Evolutionary conservation across 2,888 invertebrate species (phyloP), one percentile per base, ranked within the genome.

Genomic region (Catocala fraxini): DNA sequence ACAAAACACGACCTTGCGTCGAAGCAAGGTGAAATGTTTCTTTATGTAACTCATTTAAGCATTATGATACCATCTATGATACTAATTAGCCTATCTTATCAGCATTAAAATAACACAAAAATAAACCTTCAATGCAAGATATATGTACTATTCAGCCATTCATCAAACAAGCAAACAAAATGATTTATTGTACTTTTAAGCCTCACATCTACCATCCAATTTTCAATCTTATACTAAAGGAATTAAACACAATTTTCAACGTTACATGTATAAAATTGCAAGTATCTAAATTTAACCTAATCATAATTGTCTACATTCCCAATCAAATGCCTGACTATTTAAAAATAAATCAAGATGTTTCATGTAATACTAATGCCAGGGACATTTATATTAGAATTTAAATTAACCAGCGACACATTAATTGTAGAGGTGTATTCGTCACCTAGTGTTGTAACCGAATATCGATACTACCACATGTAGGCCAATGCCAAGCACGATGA

Each of bases 381-480:
- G 84, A 46, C 63, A 63, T 61, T 72, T 64, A 73, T 68, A 51
- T 55, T 75, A 80, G 76, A 77, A 80, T 79, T 74, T 68, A 77
- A 80, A 71, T 71, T 66, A 70, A 72, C 71, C 78, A 84, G 80
- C 75, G 83, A 77, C 73, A 77, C 59, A 54, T 64, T 76, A 76
- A 76, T 84, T 79, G 77, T 77, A 82, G 70, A 76, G 71, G 65
- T 61, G 70, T 75, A 68, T 74, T 83, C 87, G 87, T 88, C 88
- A 85, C 83, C 77, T 71, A 78, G 54, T 87, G 89, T 85, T 84
- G 91, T 85, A 91, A 91, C 87, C 84, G 75, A 89, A 88, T 89
- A 91, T 91, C 89, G 88, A 89, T 88, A 83, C 81, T 39, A 5
- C 77, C 68, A 65, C 65, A 89, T 79, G 78, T 89, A 81, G 92